phyloP scores from a whole-genome alignment of 2,888 invertebrate species.

The Acronicta alni region DNA sequence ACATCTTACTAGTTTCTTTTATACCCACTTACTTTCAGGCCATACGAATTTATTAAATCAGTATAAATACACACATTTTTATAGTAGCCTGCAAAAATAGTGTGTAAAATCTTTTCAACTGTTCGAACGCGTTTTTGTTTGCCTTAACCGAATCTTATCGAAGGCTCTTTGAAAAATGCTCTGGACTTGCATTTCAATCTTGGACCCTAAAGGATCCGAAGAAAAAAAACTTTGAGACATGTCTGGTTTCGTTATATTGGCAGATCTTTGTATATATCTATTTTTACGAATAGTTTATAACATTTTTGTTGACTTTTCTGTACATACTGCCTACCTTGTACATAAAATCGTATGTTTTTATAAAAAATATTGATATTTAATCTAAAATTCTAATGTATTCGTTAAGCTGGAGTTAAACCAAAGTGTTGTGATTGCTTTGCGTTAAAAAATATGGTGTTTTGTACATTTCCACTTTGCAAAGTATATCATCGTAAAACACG shows the following conservation, averaged over 20 bases:
- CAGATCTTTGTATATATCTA: conserved; percentile 87
- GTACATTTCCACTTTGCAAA: conserved; percentile 81
- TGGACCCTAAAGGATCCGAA: conserved; percentile 6
- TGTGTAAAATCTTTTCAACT: conserved; percentile 71
- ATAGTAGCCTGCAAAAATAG: conserved; percentile 86
- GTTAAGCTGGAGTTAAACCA: conserved; percentile 92
- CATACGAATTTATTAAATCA: conserved; percentile 19
- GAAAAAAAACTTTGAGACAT: conserved; percentile 69
- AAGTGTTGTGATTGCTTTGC: conserved; percentile 89
- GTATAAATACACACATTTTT: conserved; percentile 82
- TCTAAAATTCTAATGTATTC: conserved; percentile 68
- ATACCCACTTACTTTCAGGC: background rate
- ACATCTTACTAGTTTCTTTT: no score
- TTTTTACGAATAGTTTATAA: conserved; percentile 64
- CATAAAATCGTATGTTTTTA: conserved; percentile 45
- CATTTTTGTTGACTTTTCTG: conserved; percentile 53
- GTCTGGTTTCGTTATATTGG: conserved; percentile 80
- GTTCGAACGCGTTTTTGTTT: conserved; percentile 81
- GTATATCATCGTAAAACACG: conserved; percentile 76
- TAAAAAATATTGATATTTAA: conserved; percentile 50
- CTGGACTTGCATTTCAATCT: conserved; percentile 58
- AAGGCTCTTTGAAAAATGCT: conserved; percentile 85
- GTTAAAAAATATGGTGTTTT: conserved; percentile 58
- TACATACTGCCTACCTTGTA: conserved; percentile 52
- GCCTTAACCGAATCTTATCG: conserved; percentile 73